Base-by-base conservation (phyloP, 2,888 invertebrate species). In the Nomada ruficornis region DNA sequence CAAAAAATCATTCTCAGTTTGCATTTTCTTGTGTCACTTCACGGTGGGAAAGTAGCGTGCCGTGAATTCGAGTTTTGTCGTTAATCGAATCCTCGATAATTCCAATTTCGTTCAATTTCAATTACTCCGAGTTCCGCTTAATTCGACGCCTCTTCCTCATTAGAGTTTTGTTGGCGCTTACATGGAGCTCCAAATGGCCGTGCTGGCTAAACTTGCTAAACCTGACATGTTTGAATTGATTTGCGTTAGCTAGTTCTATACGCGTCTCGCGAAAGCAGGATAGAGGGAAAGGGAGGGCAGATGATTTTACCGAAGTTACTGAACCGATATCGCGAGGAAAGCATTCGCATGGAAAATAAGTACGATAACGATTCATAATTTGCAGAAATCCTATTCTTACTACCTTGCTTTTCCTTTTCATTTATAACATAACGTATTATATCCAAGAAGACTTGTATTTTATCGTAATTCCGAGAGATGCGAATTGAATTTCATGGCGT, bases 71-170 rank as follows among this genome's bases (percentile, higher is more conserved):
- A 70, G 64, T 70, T 36, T 63, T 63, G 18, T 57, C 36, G 55
- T 76, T 79, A 79, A 79, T 79, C 64, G 59, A 70, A 75, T 79
- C 69, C 69, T 42, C 78, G 75, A 64, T 79, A 79, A 79, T 75
- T 74, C 52, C 50, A 60, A 67, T 74, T 79, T 78, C 69, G 63
- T 68, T 74, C 68, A 74, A 69, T 70, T 76, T 64, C 64, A 79
- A 76, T 79, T 69, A 75, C 54, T n/a, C 47, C 63, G 78, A 64
- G 68, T 69, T 74, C 42, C 52, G 63, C 52, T 69, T 57, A 62
- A 63, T 79, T 79, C 68, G 79, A 77, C 64, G 68, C 69, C 76
- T 63, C 59, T 59, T 70, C 76, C 76, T 76, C 76, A 69, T 76
- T 68, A 76, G 64, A 79, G 79, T 79, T 79, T 75, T 70, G 79